A percentile compares a stretch with the other conserved stretches of the same genome.
Evolutionary conservation across 2,888 invertebrate species (phyloP).

Genomic region (Andrena bicolor): DNA sequence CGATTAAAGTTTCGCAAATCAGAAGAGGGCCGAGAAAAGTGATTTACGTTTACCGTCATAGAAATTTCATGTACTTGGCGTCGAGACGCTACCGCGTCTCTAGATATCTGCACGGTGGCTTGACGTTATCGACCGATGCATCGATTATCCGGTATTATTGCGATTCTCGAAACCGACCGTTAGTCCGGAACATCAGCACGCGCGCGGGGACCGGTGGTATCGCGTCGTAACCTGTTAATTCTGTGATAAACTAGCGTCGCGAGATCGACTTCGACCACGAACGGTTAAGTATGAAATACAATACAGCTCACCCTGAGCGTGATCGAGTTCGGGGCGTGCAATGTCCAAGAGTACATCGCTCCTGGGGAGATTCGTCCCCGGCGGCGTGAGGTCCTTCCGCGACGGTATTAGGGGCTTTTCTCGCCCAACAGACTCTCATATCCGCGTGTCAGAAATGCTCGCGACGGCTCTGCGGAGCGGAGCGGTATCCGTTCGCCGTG

Average conservation of each 20-base stretch:
- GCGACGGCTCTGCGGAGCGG: constrained; percentile 58
- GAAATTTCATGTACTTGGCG: too few relatives aligned
- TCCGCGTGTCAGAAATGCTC: constrained; percentile 62
- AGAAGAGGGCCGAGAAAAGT: too few relatives aligned
- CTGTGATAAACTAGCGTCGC: not conserved
- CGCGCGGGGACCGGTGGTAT: not conserved
- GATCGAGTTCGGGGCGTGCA: constrained; percentile 38
- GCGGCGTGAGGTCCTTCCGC: constrained; percentile 27
- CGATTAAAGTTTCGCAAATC: not conserved
- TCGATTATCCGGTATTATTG: constrained; percentile 4
- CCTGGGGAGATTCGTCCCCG: constrained; percentile 54
- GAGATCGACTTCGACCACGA: not conserved
- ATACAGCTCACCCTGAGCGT: constrained; percentile 65
- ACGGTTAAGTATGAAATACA: constrained; percentile 41
- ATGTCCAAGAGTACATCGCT: constrained; percentile 42
- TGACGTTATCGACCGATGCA: constrained; percentile 1
- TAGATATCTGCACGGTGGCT: not conserved
- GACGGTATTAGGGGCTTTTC: constrained; percentile 42
- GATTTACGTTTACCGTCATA: not conserved
- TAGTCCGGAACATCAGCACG: too few relatives aligned
- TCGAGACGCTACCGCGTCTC: too few relatives aligned
- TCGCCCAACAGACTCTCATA: constrained; percentile 58
- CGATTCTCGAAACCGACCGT: constrained; percentile 8
- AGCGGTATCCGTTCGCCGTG: constrained; percentile 64
- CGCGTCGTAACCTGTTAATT: not conserved